A percentile compares a stretch with the other conserved stretches of the same genome.
Conservation (phyloP, 2,797 vertebrate species). For the Anguilla megastoma region DNA sequence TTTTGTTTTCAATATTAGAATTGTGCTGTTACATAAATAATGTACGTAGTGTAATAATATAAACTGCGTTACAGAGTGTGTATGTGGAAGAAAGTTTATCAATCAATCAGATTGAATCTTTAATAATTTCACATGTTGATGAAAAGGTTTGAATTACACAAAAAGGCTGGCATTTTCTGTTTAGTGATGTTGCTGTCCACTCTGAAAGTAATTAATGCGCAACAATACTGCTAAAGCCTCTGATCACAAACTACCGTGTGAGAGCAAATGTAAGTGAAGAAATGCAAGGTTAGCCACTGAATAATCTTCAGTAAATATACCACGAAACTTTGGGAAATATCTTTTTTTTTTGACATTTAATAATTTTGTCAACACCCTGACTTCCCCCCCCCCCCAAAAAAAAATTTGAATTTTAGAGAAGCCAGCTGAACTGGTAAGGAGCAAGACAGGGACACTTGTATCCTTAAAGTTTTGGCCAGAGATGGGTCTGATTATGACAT, state of each 20-base stretch:
- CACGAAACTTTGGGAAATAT: background rate
- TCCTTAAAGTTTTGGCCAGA: constrained; percentile 34
- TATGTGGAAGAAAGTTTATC: background rate
- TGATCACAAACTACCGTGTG: background rate
- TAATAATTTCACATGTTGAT: background rate
- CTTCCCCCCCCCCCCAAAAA: no score
- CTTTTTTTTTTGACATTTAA: background rate
- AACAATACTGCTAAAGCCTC: background rate
- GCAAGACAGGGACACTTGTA: constrained; percentile 20
- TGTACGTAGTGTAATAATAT: background rate
- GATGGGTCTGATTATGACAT: constrained; percentile 44
- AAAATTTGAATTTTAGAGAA: background rate
- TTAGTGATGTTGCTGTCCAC: background rate
- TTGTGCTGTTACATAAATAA: background rate
- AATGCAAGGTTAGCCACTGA: background rate
- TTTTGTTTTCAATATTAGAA: background rate
- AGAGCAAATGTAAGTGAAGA: background rate
- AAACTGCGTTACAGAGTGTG: background rate
- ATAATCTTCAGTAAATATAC: background rate
- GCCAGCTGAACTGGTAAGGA: constrained; percentile 1
- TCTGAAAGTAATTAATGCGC: background rate
- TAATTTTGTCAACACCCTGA: background rate
- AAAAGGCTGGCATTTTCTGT: background rate
- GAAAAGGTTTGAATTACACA: background rate
- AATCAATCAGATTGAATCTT: background rate